Evolutionary conservation across 2,888 invertebrate species (phyloP), one percentile per base, ranked within the genome.

Genomic region (Melanostoma mellinum): DNA sequence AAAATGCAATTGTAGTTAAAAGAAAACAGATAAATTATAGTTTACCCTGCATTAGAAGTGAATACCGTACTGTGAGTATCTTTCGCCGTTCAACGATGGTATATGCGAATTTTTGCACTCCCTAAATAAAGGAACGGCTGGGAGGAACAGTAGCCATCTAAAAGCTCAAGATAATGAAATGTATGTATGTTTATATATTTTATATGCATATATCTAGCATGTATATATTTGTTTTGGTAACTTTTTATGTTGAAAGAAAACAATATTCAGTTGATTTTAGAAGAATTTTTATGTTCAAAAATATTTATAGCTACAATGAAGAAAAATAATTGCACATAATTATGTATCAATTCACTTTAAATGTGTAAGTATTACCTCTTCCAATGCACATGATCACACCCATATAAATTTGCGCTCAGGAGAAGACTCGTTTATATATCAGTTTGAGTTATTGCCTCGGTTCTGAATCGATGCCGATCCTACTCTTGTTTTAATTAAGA

Each of bases 111-210:
- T 50, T 73, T 35, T 72, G 10, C 20, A 30, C 63, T 73, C 46
- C 36, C 35, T 73, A 68, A 61, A 67, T 73, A 73, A 68, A 46
- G 36, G 79, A 61, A 60, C 61, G 60, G 61, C 60, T 73, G 42
- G 52, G 38, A 75, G 56, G 63, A 65, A 53, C 52, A 68, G 46
- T 40, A 69, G 69, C 56, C 74, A 69, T 58, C 74, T 20, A 52
- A 65, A 60, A 68, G 58, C 52, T 65, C 33, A 76, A 71, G 76
- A 76, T 61, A 20, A 81, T 81, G 81, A 76, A 81, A 58, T 81
- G 81, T 81, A 81, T 81, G 81, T 81, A 76, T 81, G 60, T 72
- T 67, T 52, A 52, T 75, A 75, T 76, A 72, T 35, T 38, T 40
- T 42, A n/a, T 3, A 6, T 42, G 3, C n/a, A 42, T 63, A 10